Conservation (phyloP, 2,113 vertebrate genomes). For the Oceanites oceanicus region DNA sequence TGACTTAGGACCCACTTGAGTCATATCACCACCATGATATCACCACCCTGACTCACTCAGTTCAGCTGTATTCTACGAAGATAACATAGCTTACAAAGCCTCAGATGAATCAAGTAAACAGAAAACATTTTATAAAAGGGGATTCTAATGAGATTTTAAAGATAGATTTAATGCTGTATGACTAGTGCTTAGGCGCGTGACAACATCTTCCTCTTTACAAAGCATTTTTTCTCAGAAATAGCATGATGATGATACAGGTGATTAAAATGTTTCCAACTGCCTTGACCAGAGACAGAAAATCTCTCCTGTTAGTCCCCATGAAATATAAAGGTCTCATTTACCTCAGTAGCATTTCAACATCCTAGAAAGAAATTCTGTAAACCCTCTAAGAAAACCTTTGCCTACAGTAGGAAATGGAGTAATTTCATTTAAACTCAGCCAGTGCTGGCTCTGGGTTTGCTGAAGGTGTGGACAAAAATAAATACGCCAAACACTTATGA, state of each 20-base stretch:
- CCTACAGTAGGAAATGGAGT: not conserved
- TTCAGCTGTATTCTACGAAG: not conserved
- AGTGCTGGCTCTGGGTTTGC: not conserved
- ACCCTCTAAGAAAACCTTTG: not conserved
- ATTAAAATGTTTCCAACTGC: not conserved
- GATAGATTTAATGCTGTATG: not conserved
- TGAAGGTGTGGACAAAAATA: constrained; percentile 19
- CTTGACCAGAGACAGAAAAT: not conserved
- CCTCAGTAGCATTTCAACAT: not conserved
- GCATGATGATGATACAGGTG: not conserved
- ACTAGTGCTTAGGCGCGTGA: not conserved
- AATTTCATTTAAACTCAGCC: not conserved
- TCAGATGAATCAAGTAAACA: not conserved
- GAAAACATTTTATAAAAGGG: not conserved
- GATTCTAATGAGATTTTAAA: not conserved
- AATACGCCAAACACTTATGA: not conserved
- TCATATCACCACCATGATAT: not conserved
- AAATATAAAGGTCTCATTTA: not conserved
- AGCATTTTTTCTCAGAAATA: not conserved
- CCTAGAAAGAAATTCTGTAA: not conserved
- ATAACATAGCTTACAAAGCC: not conserved
- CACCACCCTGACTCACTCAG: not conserved
- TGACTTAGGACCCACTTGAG: not conserved
- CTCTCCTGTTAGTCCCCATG: not conserved
- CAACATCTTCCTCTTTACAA: not conserved